Percentiles rank a stretch among this genome's conserved stretches.
phyloP scores from a whole-genome alignment of 2,113 vertebrate species.

The Channa argus region DNA sequence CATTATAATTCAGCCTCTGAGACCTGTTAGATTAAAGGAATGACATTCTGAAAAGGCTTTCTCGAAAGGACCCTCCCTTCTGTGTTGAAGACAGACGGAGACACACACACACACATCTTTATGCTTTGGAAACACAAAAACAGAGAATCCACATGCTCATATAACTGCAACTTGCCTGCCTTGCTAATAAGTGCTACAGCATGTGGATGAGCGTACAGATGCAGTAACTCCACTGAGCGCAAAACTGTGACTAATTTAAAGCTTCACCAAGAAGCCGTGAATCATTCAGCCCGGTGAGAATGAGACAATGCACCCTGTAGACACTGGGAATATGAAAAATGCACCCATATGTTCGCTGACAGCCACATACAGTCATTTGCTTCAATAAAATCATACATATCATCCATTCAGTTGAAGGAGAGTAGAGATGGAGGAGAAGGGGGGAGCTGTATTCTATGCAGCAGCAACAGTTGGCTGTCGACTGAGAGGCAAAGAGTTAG shows the following conservation, averaged over 20 bases:
- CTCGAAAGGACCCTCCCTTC: conserved; percentile 29
- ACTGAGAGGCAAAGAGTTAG: conserved; percentile 69
- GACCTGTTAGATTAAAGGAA: conserved; percentile 41
- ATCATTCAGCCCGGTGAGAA: conserved; percentile 44
- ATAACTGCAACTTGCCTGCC: conserved; percentile 24
- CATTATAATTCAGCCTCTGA: conserved; percentile 39
- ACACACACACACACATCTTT: conserved; percentile 11
- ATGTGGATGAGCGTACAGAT: conserved; percentile 28
- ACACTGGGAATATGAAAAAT: conserved; percentile 15
- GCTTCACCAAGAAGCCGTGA: conserved; percentile 58
- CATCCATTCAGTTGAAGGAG: conserved; percentile 42
- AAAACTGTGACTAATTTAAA: conserved; percentile 56
- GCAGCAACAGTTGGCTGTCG: conserved; percentile 82
- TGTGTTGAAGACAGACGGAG: conserved; percentile 16
- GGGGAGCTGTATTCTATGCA: conserved; percentile 37
- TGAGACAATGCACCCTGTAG: background rate
- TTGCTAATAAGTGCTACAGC: background rate
- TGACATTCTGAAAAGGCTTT: conserved; percentile 46
- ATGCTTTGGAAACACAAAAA: conserved; percentile 27
- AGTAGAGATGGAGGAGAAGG: conserved; percentile 13
- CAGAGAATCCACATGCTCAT: conserved; percentile 1
- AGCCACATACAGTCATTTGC: conserved; percentile 27
- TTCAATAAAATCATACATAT: conserved; percentile 46
- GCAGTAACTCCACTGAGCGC: conserved; percentile 22
- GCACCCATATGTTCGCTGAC: background rate